Conservation (phyloP, 1,140 invertebrate species). For the Oppia nitens region DNA sequence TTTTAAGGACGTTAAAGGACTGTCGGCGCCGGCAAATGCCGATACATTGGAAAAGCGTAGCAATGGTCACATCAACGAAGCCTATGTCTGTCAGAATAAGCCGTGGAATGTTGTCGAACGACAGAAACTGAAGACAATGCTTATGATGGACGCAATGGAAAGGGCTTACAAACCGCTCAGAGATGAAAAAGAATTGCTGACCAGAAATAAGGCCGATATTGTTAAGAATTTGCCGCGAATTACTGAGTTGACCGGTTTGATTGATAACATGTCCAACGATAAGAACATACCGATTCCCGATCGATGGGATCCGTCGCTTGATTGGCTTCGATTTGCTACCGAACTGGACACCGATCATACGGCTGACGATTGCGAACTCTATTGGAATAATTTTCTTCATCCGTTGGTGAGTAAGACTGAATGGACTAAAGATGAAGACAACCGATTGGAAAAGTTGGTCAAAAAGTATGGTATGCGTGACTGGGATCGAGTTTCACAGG, state of each 20-base stretch:
- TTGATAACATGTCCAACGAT: conserved; percentile 2
- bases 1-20: conserved; percentile 12
- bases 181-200: neutral
- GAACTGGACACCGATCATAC: neutral
- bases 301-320: neutral
- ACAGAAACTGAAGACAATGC: neutral
- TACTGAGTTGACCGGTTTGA: neutral
- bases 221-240: neutral
- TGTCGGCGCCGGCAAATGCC: conserved; percentile 1
- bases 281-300: neutral
- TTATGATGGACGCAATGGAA: neutral
- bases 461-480: conserved; percentile 1
- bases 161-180: neutral
- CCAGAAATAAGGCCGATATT: neutral
- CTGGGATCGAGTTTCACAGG: conserved; percentile 14
- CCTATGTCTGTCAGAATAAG: neutral
- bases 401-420: conserved; percentile 7
- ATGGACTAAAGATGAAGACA: conserved; percentile 18
- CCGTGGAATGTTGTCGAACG: conserved; percentile 8
- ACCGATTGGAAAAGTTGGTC: conserved; percentile 6
- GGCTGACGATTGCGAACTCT: conserved; percentile 10
- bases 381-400: conserved; percentile 18
- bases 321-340: conserved; percentile 12
- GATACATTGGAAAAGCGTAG: neutral
- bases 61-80: neutral